Evolutionary conservation across 2,797 vertebrate species (phyloP), one percentile per base, ranked within the genome.

Genomic region (Lepus townsendii): DNA sequence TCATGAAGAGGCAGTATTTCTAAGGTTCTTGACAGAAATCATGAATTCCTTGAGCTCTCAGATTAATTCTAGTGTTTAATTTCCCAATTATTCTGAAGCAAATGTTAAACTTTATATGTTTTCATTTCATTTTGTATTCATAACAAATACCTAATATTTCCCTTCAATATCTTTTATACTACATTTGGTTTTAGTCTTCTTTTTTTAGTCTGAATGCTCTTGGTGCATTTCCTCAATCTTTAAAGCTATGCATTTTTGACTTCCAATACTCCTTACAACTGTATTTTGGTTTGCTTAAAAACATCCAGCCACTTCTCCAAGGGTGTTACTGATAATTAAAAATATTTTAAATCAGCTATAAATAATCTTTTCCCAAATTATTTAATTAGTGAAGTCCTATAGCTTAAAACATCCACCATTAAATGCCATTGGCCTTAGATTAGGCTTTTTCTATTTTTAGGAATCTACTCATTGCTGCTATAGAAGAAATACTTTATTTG

Each of bases 121-220:
- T 96, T 9, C 2, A 71, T 75, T 95, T 94, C 10, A 86, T 75
- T 94, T 90, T 75, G 38, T n/a, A 93, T 4, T 71, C 38, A 76
- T 68, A 42, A 90, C 87, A 86, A 9, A 42, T 84, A 65, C 83
- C 22, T 77, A n/a, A 17, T 66, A 65, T 83, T 87, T 57, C 7
- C 14, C 68, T 35, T 72, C 52, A 54, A 30, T 92, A 79, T 72
- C 11, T 71, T 88, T 79, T 78, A 77, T 5, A 75, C 1, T 71
- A 5, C 2, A 57, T 90, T 95, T 96, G 14, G n/a, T 75, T 83
- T 52, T 62, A 17, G 24, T 83, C 27, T 13, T 85, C 14, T 75
- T 88, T 75, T 68, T 94, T 88, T 68, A 83, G 3, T 80, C 22
- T 71, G 19, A 79, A 77, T 91, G 16, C 5, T 79, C 35, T 90